Base-by-base conservation (phyloP, 2,797 vertebrate species). In the Galaxias olidus region DNA sequence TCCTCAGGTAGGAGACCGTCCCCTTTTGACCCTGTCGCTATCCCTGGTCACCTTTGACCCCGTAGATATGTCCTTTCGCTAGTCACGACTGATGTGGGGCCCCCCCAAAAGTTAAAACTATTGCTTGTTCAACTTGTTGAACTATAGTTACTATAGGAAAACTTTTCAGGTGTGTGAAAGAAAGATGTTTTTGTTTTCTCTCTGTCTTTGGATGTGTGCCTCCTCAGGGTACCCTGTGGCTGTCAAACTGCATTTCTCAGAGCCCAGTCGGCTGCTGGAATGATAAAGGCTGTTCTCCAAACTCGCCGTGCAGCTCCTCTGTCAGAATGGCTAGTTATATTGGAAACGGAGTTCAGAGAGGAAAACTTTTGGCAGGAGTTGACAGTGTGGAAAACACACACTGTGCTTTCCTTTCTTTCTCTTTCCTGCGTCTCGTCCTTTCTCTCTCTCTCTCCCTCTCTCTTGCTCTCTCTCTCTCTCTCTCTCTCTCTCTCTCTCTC, bases 1-100 rank as follows among this genome's bases (percentile, higher is more conserved):
- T 61, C 59, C 61, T 62, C 89, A 84, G 89, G 89, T 90, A 74
- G 48, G 66, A 40, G 43, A n/a, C 18, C 40, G 41, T 4, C 20
- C 14, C 30, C 30, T 30, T n/a, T 30, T 30, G 30, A 30, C 30
- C 30, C 30, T 30, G 30, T 30, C 2, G 30, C 2, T 30, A 30
- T 30, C 30, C 30, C 30, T 30, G 6, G 30, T 3, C 6, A 30
- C n/a, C n/a, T n/a, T n/a, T n/a, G n/a, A n/a, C n/a, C n/a, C n/a
- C n/a, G n/a, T n/a, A 30, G 30, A 30, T 30, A 3, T 3, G 30
- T 30, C 30, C 30, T 30, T 3, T 30, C 30, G 2, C 3, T 30
- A 6, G 30, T 3, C 30, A 6, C 30, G 30, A 30, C 30, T 2
- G 30, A 30, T 30, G 30, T 2, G 3, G 30, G n/a, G n/a, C n/a